These are phyloP conservation scores for Hyposoter dolosus DNA, from an alignment of 2,888 invertebrate genomes.

Conservation along the genomic window DNA sequence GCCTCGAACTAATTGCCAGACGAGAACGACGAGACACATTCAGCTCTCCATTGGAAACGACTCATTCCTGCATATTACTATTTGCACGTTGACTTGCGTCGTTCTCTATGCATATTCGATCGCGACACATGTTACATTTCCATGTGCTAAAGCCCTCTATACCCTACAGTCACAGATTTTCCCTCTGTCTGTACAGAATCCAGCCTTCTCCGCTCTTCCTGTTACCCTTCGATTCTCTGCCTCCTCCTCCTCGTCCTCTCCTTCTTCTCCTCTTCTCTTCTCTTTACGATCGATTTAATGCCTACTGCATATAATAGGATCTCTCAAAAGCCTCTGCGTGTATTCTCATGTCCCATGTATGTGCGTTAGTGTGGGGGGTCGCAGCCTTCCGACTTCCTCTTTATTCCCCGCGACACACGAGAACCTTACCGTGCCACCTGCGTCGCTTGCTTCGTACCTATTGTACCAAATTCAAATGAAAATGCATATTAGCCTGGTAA, in stretches of 20 bases:
- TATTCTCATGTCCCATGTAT: background rate
- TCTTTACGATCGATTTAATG: slow-evolving; percentile 49
- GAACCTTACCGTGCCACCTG: slow-evolving; percentile 33
- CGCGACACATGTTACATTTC: slow-evolving; percentile 61
- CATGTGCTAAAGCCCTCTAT: slow-evolving; percentile 44
- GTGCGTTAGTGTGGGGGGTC: background rate
- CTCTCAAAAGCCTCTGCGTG: slow-evolving; percentile 12
- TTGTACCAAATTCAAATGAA: slow-evolving; percentile 16
- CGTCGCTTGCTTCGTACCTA: slow-evolving; percentile 17
- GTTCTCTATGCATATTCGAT: slow-evolving; percentile 46
- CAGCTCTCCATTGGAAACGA: slow-evolving; percentile 22
- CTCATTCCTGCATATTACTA: background rate
- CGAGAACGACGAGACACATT: slow-evolving; percentile 15
- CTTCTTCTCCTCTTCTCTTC: background rate
- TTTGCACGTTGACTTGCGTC: slow-evolving; percentile 28
- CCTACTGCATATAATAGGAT: background rate
- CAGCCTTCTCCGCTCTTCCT: background rate
- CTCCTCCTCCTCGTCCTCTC: background rate
- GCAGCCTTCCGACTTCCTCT: slow-evolving; percentile 18
- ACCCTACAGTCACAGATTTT: background rate
- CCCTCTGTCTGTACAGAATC: background rate
- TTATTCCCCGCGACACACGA: slow-evolving; percentile 23
- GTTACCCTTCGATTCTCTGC: background rate
- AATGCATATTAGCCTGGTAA: slow-evolving; percentile 3
- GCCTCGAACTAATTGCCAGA: slow-evolving; percentile 61